These are phyloP conservation scores for Ceratosolen fusciceps DNA, from an alignment of 1,140 invertebrate genomes.

Conservation along the genomic window DNA sequence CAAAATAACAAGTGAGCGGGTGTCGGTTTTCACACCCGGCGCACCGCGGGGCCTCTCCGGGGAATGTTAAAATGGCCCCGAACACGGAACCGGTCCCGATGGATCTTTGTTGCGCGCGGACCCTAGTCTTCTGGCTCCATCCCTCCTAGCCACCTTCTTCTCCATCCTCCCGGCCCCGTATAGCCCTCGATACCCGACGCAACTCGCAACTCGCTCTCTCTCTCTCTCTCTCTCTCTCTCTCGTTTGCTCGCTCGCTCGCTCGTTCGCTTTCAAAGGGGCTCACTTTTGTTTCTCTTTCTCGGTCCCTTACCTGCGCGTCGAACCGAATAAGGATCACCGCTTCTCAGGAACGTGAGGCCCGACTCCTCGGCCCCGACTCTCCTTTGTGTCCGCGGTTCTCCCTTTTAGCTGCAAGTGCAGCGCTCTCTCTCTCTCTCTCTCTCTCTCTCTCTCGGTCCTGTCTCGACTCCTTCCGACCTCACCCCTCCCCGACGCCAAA, in stretches of 20 bases:
- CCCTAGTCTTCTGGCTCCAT: slow-evolving; percentile 30
- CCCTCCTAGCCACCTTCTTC: neutral
- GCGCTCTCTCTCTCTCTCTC: neutral
- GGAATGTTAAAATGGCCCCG: slow-evolving; percentile 62
- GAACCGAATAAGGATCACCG: slow-evolving; percentile 45
- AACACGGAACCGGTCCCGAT: slow-evolving; percentile 68
- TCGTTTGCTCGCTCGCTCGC: slow-evolving; percentile 36
- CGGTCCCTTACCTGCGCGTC: slow-evolving; percentile 37
- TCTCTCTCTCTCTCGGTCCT: neutral
- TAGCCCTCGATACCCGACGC: slow-evolving; percentile 26
- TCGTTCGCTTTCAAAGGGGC: neutral
- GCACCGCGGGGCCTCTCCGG: slow-evolving; percentile 63
- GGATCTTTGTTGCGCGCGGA: slow-evolving; percentile 63
- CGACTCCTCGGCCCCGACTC: slow-evolving; percentile 12
- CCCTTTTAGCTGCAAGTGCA: neutral
- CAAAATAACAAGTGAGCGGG: slow-evolving; percentile 72
- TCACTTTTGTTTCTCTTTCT: slow-evolving; percentile 27
- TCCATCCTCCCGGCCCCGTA: too few relatives aligned
- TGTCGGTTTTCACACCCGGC: slow-evolving; percentile 72
- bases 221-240: neutral
- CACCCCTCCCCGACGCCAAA: neutral
- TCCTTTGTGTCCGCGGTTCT: neutral
- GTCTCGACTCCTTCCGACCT: neutral
- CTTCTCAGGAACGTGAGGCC: slow-evolving; percentile 30
- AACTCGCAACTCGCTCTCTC: slow-evolving; percentile 33